Conservation (phyloP, 2,888 invertebrate genomes). For the Loripinus fragilis region DNA sequence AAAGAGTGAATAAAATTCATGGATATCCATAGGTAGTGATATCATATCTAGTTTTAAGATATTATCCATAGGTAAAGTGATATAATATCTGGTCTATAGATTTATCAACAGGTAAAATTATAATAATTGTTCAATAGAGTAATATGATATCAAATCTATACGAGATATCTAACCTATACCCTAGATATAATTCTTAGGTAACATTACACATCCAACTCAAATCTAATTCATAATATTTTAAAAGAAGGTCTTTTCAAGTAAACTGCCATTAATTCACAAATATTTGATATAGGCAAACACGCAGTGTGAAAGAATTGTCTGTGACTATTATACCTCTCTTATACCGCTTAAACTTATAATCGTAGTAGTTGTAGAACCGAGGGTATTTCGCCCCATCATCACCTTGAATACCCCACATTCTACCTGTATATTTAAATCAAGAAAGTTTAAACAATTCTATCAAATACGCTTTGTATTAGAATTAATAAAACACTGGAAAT, state of each 20-base stretch:
- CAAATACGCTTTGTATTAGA: too few relatives aligned
- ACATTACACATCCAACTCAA: not conserved
- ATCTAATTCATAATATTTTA: not conserved
- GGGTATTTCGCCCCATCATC: slow-evolving; percentile 32
- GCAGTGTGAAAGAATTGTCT: not conserved
- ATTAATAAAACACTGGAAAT: too few relatives aligned
- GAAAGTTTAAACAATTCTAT: not conserved
- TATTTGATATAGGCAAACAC: slow-evolving; percentile 9
- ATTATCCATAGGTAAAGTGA: too few relatives aligned
- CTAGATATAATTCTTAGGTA: too few relatives aligned
- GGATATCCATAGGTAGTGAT: too few relatives aligned
- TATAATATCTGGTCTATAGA: too few relatives aligned
- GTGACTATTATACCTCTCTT: slow-evolving; percentile 48
- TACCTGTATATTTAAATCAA: slow-evolving; percentile 30
- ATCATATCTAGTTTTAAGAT: too few relatives aligned
- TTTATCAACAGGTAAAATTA: too few relatives aligned
- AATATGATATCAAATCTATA: too few relatives aligned
- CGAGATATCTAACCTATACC: too few relatives aligned
- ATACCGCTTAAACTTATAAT: slow-evolving; percentile 53
- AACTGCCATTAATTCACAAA: not conserved
- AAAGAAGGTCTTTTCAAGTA: not conserved
- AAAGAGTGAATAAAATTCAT: too few relatives aligned
- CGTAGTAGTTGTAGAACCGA: slow-evolving; percentile 54
- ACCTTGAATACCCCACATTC: slow-evolving; percentile 36
- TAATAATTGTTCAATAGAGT: too few relatives aligned